These are phyloP conservation scores for Mactra quadrangularis DNA, from an alignment of 1,140 invertebrate genomes.

Conservation along the genomic window DNA sequence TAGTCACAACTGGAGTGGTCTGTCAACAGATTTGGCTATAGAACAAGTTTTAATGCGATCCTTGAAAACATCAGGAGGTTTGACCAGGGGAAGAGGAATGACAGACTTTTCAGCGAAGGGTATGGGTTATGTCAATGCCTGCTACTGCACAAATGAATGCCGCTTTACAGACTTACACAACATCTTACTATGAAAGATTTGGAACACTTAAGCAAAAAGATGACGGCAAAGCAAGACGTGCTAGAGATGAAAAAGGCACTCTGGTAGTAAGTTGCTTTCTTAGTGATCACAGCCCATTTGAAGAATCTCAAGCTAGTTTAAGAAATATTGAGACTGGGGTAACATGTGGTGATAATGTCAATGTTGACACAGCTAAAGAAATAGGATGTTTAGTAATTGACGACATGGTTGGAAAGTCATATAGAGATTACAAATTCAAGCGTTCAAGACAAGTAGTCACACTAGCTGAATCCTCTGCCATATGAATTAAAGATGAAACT, in stretches of 20 bases:
- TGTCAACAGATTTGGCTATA: conserved; percentile 77
- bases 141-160: conserved; percentile 16
- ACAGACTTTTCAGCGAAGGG: not conserved
- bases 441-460: conserved; percentile 53
- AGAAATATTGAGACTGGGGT: conserved; percentile 63
- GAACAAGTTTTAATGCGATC: conserved; percentile 70
- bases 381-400: conserved; percentile 21
- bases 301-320: conserved; percentile 3
- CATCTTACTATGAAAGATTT: conserved; percentile 8
- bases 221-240: not conserved
- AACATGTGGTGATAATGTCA: conserved; percentile 44
- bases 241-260: conserved; percentile 51
- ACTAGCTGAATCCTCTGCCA: conserved; percentile 12
- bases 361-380: conserved; percentile 55
- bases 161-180: conserved; percentile 52
- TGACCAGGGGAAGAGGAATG: conserved; percentile 57
- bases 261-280: conserved; percentile 36
- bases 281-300: conserved; percentile 51
- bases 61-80: conserved; percentile 81
- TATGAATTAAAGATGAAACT: conserved; percentile 38
- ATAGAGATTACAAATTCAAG: conserved; percentile 45
- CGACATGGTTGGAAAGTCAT: conserved; percentile 41
- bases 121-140: conserved; percentile 42
- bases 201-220: conserved; percentile 68
- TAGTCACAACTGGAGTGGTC: conserved; percentile 81